Conservation (phyloP, 2,888 invertebrate genomes). For the Aporophyla lueneburgensis region DNA sequence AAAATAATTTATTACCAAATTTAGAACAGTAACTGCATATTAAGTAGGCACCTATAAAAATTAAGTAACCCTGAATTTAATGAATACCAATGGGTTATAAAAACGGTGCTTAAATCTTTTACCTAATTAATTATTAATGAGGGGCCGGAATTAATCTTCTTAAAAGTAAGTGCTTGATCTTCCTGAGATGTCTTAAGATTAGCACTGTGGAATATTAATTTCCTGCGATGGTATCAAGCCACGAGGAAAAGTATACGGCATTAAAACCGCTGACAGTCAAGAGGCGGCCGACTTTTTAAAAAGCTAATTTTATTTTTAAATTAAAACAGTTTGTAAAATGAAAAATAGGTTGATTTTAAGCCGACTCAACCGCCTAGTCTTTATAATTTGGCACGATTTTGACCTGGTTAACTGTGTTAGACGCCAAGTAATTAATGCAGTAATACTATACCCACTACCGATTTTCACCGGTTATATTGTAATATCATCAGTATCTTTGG, state of each 20-base stretch:
- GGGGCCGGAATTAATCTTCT: slow-evolving; percentile 52
- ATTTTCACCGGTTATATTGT: too few species aligned
- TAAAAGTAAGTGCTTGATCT: slow-evolving; percentile 55
- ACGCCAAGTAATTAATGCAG: not conserved
- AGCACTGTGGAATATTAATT: slow-evolving; percentile 63
- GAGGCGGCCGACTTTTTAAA: slow-evolving; percentile 24
- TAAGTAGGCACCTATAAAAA: slow-evolving; percentile 1
- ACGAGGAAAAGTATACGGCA: slow-evolving; percentile 48
- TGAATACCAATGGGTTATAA: slow-evolving; percentile 30
- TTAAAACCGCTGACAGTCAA: slow-evolving; percentile 44
- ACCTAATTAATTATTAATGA: slow-evolving; percentile 63
- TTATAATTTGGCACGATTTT: slow-evolving; percentile 18
- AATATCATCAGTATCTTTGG: too few species aligned
- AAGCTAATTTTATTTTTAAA: too few species aligned
- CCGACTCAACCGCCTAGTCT: not conserved
- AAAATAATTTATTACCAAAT: too few species aligned
- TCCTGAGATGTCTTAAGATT: slow-evolving; percentile 61
- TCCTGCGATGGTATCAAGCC: slow-evolving; percentile 52
- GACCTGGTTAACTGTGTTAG: not conserved
- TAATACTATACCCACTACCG: not conserved
- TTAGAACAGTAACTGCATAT: not conserved
- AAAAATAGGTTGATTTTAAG: not conserved
- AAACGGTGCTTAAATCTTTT: slow-evolving; percentile 51
- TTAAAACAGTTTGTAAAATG: too few species aligned
- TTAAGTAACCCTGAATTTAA: slow-evolving; percentile 12